Evolutionary conservation across 2,797 vertebrate species (phyloP), one percentile per base, ranked within the genome.

Genomic region (Intellagama lesueurii): DNA sequence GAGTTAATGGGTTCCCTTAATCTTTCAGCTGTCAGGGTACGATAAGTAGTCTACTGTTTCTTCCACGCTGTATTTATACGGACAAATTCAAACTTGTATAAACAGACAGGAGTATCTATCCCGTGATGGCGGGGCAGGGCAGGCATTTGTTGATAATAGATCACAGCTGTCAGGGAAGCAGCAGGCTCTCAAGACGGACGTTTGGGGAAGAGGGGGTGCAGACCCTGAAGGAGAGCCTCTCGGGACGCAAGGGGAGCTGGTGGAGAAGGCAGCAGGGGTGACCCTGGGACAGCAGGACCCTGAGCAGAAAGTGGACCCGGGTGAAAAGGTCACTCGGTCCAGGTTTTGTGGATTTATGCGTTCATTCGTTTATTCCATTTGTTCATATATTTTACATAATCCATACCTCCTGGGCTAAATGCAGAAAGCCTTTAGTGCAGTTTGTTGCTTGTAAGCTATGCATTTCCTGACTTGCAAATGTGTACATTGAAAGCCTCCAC

Each of bases 61-160:
- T 94, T 94, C 94, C 90, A 80, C 91, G 87, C 88, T 64, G 75
- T 92, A 94, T 96, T 94, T 95, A 94, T 91, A 91, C 76, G 94
- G 95, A 94, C 95, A 95, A 94, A 95, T 93, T 95, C 94, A 93
- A 94, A 94, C 94, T 94, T 94, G 94, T 95, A 94, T 95, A 95
- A 96, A 95, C 95, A 96, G 94, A 95, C 94, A 94, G 94, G 94
- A 95, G 93, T 94, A 94, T 91, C 92, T 95, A 94, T 95, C 91
- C 91, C 91, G 93, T 88, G 83, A 89, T 93, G 93, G 94, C 68
- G 30, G 93, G 93, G 92, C 92, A 95, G 89, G 95, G 94, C 90
- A 92, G 92, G 75, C 92, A 93, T 93, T 94, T 94, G 93, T 94
- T 90, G 91, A 87, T 91, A 85, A 96, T 96, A 89, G 89, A 94